Evolutionary conservation across 2,113 vertebrate genomes (phyloP).

Genomic region (Muntiacus muntjak): DNA sequence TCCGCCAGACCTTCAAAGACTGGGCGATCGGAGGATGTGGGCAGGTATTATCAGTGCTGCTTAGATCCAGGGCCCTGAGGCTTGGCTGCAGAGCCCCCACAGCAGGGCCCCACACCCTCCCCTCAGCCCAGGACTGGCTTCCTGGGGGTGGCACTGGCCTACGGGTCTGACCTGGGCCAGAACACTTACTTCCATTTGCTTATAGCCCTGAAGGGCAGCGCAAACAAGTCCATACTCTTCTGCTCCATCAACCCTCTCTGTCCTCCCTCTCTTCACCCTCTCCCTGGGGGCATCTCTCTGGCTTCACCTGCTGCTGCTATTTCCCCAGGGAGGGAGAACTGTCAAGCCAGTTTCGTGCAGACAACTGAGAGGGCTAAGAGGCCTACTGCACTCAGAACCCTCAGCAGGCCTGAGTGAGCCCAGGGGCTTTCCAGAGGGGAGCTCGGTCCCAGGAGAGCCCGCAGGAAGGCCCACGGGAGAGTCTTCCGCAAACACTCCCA

Average conservation of each 20-base stretch:
- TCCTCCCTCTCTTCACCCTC: neutral
- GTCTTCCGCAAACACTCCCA: neutral
- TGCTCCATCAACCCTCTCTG: neutral
- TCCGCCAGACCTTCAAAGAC: neutral
- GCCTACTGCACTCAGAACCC: neutral
- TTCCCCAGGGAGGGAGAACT: neutral
- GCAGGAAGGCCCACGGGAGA: neutral
- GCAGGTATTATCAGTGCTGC: neutral
- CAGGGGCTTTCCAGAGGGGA: neutral
- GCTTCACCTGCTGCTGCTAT: neutral
- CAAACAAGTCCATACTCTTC: neutral
- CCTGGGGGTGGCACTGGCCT: neutral
- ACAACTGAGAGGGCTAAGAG: neutral
- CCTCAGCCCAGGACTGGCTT: neutral
- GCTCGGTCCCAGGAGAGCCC: neutral
- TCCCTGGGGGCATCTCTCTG: neutral
- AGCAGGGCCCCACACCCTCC: neutral
- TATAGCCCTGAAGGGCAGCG: neutral
- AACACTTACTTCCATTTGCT: neutral
- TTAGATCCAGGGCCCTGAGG: neutral
- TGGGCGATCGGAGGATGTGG: neutral
- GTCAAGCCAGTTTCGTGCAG: neutral
- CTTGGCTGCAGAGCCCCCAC: neutral
- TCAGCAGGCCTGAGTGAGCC: neutral
- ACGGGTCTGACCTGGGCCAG: neutral